Base-by-base conservation (phyloP, 2,113 vertebrate species). In the Cynopterus brachyotis region DNA sequence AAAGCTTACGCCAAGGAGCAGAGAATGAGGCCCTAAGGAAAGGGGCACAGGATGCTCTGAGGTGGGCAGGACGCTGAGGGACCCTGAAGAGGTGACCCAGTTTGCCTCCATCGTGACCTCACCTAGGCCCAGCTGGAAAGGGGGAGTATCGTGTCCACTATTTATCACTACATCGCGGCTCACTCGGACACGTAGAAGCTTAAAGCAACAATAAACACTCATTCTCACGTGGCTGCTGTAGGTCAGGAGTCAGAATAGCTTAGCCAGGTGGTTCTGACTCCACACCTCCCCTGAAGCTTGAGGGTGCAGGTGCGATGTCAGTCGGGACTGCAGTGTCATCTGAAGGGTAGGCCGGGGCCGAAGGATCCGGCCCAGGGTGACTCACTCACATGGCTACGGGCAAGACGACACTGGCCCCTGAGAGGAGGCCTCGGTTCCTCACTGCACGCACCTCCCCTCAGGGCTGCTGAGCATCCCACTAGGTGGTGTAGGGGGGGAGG, bases 241-340 rank as follows among this genome's bases (percentile, higher is more conserved):
- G 59, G 72, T 37, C 11, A 50, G 66, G 37, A 92, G 42, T 9
- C 67, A 57, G 66, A 64, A 19, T 6, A 67, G 5, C 20, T 30
- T 8, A 35, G 45, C 19, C 11, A 35, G 59, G 70, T 22, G 17
- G 37, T 67, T 87, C 47, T 32, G 50, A 67, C 66, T 35, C 24
- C 0, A 0, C 6, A 10, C 26, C 12, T 64, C 50, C 75, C 37
- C 2, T 0, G 16, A 78, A 19, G 62, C 59, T 4, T 0, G 11
- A 72, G 24, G 62, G 40, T 37, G 22, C 70, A 17, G 50, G 11
- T 11, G 42, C 67, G 62, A 26, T 37, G 73, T 12, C 15, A 1
- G 40, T 35, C 2, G 42, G 55, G 59, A 20, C 60, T 7, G 2
- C 7, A 2, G 57, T 57, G 26, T 87, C 15, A 32, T 40, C 47